Conservation (phyloP, 2,113 vertebrate genomes). For the Colinus virginianus region DNA sequence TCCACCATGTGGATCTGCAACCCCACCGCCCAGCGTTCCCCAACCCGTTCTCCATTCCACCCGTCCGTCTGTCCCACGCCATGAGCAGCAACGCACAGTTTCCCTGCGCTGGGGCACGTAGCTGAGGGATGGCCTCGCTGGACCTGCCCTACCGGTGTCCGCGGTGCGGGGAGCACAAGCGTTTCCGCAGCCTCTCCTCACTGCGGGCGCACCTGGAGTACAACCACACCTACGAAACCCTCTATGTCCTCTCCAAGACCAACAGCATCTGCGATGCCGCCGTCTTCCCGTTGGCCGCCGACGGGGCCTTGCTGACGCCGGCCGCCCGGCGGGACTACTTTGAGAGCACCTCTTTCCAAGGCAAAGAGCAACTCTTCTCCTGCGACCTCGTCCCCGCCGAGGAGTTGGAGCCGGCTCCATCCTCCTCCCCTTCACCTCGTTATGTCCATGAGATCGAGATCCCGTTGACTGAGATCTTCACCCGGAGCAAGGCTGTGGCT, state of each 20-base stretch:
- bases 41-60: accelerated
- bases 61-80: background rate
- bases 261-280: constrained; percentile 95
- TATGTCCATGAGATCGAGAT: constrained; percentile 96
- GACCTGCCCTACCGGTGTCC: constrained; percentile 98
- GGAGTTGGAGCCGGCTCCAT: constrained; percentile 75
- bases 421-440: constrained; percentile 81
- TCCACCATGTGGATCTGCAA: background rate
- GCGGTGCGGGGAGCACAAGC: constrained; percentile 98
- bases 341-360: constrained; percentile 89
- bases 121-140: constrained; percentile 94
- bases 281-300: constrained; percentile 88
- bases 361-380: constrained; percentile 89
- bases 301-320: constrained; percentile 84
- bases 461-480: constrained; percentile 91
- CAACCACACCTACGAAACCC: constrained; percentile 99
- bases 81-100: constrained; percentile 5
- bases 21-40: accelerated
- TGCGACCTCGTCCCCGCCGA: constrained; percentile 81
- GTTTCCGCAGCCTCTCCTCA: constrained; percentile 97
- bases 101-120: background rate
- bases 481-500: constrained; percentile 85
- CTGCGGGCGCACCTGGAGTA: constrained; percentile 96
- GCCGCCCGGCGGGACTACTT: constrained; percentile 86
- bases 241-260: constrained; percentile 98